phyloP scores from a whole-genome alignment of 1,140 invertebrate species.

The Adoxophyes honmai region DNA sequence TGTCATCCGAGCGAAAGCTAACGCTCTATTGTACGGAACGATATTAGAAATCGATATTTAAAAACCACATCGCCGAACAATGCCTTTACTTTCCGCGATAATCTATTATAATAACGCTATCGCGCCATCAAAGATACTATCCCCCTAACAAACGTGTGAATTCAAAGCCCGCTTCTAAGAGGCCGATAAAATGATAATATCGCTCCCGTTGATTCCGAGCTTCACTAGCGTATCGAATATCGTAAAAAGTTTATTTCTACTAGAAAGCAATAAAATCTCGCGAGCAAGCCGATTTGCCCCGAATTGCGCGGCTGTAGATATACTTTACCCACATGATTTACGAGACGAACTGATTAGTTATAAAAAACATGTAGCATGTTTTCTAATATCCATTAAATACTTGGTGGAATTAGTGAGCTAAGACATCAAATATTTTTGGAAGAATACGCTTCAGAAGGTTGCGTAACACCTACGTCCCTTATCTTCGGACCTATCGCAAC shows the following conservation, averaged over 20 bases:
- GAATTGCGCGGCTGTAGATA: neutral
- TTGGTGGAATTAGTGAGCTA: no score
- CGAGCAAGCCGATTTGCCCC: constrained; percentile 13
- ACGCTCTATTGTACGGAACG: neutral
- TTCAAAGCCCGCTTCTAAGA: neutral
- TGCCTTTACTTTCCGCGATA: constrained; percentile 8
- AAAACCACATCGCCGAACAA: constrained; percentile 4
- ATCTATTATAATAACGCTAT: constrained; percentile 3
- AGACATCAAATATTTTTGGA: neutral
- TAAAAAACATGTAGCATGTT: no score
- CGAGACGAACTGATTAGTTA: no score
- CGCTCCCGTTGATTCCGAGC: no score
- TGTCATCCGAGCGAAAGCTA: neutral
- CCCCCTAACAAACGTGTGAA: constrained; percentile 7
- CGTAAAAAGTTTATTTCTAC: constrained; percentile 24
- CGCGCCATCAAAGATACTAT: neutral
- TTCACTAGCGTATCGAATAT: neutral
- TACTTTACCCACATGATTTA: constrained; percentile 14
- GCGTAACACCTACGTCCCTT: neutral
- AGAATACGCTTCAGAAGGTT: neutral
- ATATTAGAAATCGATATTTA: constrained; percentile 10
- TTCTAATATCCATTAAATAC: no score
- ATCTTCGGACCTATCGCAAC: neutral
- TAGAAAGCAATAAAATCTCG: constrained; percentile 18
- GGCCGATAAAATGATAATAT: neutral